A percentile compares a stretch with the other conserved stretches of the same genome.
Conservation (phyloP, 2,797 vertebrate species). For the Argya squamiceps region DNA sequence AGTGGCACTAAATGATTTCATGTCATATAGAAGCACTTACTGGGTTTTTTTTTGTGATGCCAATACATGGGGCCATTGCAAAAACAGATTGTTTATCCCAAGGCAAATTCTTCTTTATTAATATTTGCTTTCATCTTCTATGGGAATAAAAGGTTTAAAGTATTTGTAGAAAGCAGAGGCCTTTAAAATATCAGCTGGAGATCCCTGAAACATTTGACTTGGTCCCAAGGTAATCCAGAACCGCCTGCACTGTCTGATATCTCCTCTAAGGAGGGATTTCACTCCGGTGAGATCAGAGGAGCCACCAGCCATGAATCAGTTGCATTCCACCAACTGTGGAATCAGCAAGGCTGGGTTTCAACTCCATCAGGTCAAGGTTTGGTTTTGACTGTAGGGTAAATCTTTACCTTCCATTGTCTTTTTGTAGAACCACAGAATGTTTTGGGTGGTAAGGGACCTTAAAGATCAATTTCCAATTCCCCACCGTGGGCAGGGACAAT, state of each 20-base stretch:
- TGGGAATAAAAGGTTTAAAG: neutral
- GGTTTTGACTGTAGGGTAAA: neutral
- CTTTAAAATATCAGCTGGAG: neutral
- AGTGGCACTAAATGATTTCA: neutral
- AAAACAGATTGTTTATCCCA: neutral
- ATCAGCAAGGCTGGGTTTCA: neutral
- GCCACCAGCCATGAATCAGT: fast-evolving
- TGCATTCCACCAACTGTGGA: neutral
- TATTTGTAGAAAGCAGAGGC: neutral
- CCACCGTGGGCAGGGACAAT: neutral
- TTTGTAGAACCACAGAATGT: fast-evolving
- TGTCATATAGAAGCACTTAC: neutral
- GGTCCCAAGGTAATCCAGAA: neutral
- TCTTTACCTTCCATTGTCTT: neutral
- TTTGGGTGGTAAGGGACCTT: neutral
- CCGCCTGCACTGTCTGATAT: neutral
- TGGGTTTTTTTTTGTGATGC: neutral
- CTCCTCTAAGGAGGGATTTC: neutral
- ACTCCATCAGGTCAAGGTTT: neutral
- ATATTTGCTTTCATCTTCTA: neutral
- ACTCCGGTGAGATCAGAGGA: neutral
- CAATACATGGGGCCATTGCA: neutral
- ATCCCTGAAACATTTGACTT: neutral
- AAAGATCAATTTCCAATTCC: neutral
- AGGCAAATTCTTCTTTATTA: neutral